Evolutionary conservation across 2,797 vertebrate genomes (phyloP), one percentile per base, ranked within the genome.

Genomic region (Champsocephalus gunnari): DNA sequence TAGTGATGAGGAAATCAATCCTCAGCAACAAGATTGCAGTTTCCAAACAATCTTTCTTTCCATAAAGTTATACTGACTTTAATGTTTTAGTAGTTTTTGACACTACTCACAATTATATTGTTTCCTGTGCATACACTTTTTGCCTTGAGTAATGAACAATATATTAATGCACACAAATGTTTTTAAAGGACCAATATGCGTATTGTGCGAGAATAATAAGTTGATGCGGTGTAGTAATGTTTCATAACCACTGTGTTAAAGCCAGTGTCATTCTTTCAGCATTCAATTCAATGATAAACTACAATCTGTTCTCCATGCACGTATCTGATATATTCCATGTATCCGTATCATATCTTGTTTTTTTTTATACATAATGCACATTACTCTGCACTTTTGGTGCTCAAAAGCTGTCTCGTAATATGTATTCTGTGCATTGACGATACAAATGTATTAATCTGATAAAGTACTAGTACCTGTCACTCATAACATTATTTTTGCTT

Each of bases 1-100:
- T 44, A 32, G 63, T 19, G 63, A 74, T 3, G 10, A 67, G 3
- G 58, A 67, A 44, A 67, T 54, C 38, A 57, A 13, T 44, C 54
- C 4, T 24, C 16, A 60, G 59, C 57, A 8, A 14, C 24, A 12
- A 32, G 6, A 13, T 45, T 10, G 9, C 12, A 28, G 47, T 8
- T 5, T 8, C 1, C 0, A n/a, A n/a, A 41, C 63, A 24, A 3
- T 0, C 2, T 9, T 55, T 14, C 45, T 43, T 9, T 38, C 56
- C 19, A 17, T 4, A 49, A 38, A 43, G 14, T 38, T 43, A 48
- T 43, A 32, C n/a, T 66, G 6, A 32, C 10, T n/a, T 28, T 28
- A 28, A 28, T 28, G 4, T 28, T 28, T 28, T 28, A 28, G 28
- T 28, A 28, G 28, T 28, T 28, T 28, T 28, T 28, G 28, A 28